Evolutionary conservation across 2,888 invertebrate species (phyloP).

Genomic region (Rapana venosa): DNA sequence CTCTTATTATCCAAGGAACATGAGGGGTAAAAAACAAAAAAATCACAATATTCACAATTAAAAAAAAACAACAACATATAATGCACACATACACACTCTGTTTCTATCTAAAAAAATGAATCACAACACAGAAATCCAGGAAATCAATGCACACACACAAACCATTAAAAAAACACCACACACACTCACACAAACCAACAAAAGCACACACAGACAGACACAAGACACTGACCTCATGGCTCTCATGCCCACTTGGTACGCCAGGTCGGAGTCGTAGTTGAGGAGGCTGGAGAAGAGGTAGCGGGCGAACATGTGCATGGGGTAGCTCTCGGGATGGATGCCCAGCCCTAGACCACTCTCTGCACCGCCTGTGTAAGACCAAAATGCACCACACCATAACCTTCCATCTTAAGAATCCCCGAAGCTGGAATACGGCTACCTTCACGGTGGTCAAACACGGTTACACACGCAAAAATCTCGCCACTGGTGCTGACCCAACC

Average conservation of each 20-base stretch:
- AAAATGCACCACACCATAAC: too few relatives aligned
- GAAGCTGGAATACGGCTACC: too few relatives aligned
- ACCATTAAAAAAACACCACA: not conserved
- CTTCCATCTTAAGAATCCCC: too few relatives aligned
- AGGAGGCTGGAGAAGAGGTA: slow-evolving; percentile 88
- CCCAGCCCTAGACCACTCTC: slow-evolving; percentile 87
- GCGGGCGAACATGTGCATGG: slow-evolving; percentile 90
- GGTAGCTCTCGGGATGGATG: slow-evolving; percentile 89
- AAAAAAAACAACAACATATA: not conserved
- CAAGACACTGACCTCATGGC: slow-evolving; percentile 83
- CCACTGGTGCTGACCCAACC: too few relatives aligned
- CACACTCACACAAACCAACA: not conserved
- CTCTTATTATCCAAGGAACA: too few relatives aligned
- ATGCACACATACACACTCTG: not conserved
- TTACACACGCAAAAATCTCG: too few relatives aligned
- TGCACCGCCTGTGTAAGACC: slow-evolving; percentile 82
- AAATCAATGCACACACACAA: not conserved
- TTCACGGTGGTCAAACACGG: too few relatives aligned
- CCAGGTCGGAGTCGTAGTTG: slow-evolving; percentile 87
- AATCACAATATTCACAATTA: not conserved
- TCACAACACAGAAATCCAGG: not conserved
- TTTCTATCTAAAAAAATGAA: not conserved
- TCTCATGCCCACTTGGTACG: slow-evolving; percentile 87
- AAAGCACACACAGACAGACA: not conserved
- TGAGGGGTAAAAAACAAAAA: too few relatives aligned